Evolutionary conservation across 1,140 invertebrate species (phyloP).

Genomic region (Colletes latitarsis): DNA sequence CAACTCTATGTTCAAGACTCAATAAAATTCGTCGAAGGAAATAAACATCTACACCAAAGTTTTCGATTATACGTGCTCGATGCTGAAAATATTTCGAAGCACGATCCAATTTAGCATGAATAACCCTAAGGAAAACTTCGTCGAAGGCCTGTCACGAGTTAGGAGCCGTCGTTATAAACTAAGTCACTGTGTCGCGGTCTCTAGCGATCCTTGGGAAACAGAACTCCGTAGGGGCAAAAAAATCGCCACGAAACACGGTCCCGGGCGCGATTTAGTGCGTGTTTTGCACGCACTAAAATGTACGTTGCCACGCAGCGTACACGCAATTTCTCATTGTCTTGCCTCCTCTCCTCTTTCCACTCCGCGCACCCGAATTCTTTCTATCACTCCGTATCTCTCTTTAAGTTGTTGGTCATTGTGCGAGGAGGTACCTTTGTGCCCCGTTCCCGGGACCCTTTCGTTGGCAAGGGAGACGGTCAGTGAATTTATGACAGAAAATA

Average conservation of each 20-base stretch:
- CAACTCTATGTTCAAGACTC: too few species aligned
- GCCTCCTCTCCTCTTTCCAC: constrained; percentile 26
- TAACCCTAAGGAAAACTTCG: too few species aligned
- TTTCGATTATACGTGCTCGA: too few species aligned
- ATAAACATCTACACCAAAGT: too few species aligned
- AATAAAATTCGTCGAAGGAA: too few species aligned
- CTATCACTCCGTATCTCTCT: constrained; percentile 37
- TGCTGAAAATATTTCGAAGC: too few species aligned
- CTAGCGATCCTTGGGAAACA: constrained; percentile 5
- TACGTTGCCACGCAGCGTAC: constrained; percentile 51
- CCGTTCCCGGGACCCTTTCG: constrained; percentile 32
- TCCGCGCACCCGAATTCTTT: constrained; percentile 28
- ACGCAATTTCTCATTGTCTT: constrained; percentile 73
- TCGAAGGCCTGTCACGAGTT: too few species aligned
- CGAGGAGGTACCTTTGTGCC: constrained; percentile 7
- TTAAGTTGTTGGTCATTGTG: constrained; percentile 34
- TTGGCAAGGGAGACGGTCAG: constrained; percentile 24
- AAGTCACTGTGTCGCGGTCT: too few species aligned
- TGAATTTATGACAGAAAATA: constrained; percentile 79
- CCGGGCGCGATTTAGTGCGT: constrained; percentile 4
- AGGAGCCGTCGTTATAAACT: too few species aligned
- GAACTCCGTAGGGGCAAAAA: background rate
- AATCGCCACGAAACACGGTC: background rate
- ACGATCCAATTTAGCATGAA: too few species aligned
- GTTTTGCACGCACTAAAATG: constrained; percentile 45